phyloP scores from a whole-genome alignment of 1,140 invertebrate species.

The Fopius arisanus region DNA sequence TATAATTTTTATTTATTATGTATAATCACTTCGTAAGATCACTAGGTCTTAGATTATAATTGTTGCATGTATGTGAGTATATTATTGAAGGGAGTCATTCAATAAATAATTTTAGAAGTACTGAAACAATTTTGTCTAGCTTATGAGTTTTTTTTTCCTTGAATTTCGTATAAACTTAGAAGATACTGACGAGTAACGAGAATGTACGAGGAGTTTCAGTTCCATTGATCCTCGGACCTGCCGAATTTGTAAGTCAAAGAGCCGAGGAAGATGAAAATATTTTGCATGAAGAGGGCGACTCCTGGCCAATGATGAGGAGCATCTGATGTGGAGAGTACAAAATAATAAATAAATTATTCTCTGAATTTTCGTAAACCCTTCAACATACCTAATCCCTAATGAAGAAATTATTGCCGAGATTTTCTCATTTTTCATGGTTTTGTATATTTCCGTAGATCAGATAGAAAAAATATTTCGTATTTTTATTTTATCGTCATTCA shows the following conservation, averaged over 20 bases:
- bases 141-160: not conserved
- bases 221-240: conserved; percentile 87
- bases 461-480: too few relatives aligned
- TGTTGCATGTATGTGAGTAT: conserved; percentile 34
- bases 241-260: conserved; percentile 95
- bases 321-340: conserved; percentile 39
- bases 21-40: conserved; percentile 23
- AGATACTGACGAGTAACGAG: not conserved
- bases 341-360: conserved; percentile 18
- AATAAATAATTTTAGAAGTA: conserved; percentile 31
- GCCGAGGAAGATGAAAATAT: conserved; percentile 91
- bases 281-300: conserved; percentile 92
- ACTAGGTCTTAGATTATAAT: conserved; percentile 28
- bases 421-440: too few relatives aligned
- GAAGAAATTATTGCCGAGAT: too few relatives aligned
- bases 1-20: conserved; percentile 30
- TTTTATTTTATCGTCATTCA: too few relatives aligned
- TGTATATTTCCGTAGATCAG: too few relatives aligned
- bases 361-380: not conserved
- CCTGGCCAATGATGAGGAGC: conserved; percentile 77
- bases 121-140: not conserved
- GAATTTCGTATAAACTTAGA: not conserved
- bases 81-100: conserved; percentile 24
- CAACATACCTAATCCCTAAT: not conserved
- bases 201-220: conserved; percentile 43